These are phyloP conservation scores for Nyctibius bracteatus DNA, from an alignment of 2,113 vertebrate species.

Conservation along the genomic window DNA sequence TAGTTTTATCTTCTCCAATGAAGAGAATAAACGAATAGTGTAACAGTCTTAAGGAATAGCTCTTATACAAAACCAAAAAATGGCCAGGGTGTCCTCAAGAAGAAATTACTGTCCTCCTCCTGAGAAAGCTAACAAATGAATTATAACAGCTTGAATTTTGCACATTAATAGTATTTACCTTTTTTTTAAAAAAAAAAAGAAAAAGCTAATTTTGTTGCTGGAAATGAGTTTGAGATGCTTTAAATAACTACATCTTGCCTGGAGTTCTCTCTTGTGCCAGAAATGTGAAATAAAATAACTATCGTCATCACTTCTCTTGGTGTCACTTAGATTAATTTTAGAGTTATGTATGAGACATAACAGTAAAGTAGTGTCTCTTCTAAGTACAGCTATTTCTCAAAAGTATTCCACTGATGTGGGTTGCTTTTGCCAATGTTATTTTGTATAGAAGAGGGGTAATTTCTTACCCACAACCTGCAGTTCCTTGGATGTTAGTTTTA, in stretches of 20 bases:
- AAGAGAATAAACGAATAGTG: neutral
- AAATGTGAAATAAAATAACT: neutral
- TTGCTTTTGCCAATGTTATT: neutral
- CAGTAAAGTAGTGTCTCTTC: neutral
- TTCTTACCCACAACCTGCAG: neutral
- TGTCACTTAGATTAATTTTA: neutral
- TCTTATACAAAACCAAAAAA: neutral
- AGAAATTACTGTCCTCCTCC: neutral
- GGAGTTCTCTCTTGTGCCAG: neutral
- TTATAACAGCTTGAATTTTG: neutral
- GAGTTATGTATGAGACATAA: neutral
- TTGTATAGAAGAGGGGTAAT: neutral
- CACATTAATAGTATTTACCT: neutral
- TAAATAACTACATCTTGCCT: neutral
- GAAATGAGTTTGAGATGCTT: neutral
- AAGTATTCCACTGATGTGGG: neutral
- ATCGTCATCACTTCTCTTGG: neutral
- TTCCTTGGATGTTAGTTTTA: neutral
- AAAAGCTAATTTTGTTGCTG: neutral
- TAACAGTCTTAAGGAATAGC: neutral
- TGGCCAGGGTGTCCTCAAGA: neutral
- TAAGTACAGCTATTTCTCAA: neutral
- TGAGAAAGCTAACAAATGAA: neutral
- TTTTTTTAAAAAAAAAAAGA: too few species aligned
- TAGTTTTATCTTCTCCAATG: neutral